Conservation (phyloP, 2,888 invertebrate species). For the Drosophila planitibia region DNA sequence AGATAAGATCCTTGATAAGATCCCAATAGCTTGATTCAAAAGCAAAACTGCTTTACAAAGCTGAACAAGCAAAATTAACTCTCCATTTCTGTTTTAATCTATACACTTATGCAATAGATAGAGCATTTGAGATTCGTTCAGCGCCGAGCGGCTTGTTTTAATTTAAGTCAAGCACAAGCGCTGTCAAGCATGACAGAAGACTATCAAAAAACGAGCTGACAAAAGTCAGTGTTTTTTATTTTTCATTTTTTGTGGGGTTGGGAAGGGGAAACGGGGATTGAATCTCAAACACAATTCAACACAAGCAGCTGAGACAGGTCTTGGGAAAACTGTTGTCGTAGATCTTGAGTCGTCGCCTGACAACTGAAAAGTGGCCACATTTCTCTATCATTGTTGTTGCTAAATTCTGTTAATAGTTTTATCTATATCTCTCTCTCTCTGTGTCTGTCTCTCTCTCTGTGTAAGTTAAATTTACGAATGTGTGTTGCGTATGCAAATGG, state of each 20-base stretch:
- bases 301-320: conserved; percentile 61
- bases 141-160: conserved; percentile 32
- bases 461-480: conserved; percentile 10
- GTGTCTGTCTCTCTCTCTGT: conserved; percentile 33
- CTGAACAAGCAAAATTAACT: background rate
- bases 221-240: conserved; percentile 50
- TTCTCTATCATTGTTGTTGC: conserved; percentile 76
- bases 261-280: conserved; percentile 5
- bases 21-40: too few species aligned
- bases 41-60: background rate
- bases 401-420: conserved; percentile 83
- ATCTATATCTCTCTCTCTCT: conserved; percentile 54
- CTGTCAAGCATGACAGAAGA: conserved; percentile 74
- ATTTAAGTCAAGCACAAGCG: conserved; percentile 64
- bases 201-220: conserved; percentile 67
- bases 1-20: background rate
- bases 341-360: conserved; percentile 50
- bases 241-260: background rate
- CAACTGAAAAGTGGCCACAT: conserved; percentile 80
- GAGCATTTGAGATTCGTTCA: conserved; percentile 44
- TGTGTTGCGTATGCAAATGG: conserved; percentile 61
- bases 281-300: conserved; percentile 61
- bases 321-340: conserved; percentile 66
- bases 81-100: background rate
- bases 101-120: background rate